phyloP scores from a whole-genome alignment of 2,113 vertebrate species.

The Tenebrosternarchus preto region DNA sequence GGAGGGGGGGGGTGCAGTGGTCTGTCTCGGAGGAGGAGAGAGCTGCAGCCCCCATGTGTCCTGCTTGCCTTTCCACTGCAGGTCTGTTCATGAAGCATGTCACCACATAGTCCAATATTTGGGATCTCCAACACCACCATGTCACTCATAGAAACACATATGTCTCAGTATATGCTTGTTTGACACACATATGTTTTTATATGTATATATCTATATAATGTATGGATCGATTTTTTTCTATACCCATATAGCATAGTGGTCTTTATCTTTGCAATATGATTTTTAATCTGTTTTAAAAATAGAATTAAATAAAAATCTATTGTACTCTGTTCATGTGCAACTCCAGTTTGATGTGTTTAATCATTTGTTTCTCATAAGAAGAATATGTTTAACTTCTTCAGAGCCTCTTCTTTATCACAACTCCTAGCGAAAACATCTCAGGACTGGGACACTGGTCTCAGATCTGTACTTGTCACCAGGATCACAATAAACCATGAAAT shows the following conservation, averaged over 20 bases:
- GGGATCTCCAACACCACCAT: background rate
- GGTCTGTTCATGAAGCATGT: background rate
- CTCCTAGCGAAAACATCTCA: background rate
- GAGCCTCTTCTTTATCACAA: background rate
- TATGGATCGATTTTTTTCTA: background rate
- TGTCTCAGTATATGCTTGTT: too few species aligned
- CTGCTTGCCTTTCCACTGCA: too few species aligned
- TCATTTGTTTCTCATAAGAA: too few species aligned
- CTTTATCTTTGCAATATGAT: background rate
- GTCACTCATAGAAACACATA: background rate
- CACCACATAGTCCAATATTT: background rate
- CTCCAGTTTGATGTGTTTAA: too few species aligned
- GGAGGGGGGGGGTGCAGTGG: background rate
- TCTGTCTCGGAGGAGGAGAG: background rate
- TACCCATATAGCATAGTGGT: background rate
- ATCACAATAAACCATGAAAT: background rate
- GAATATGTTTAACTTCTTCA: background rate
- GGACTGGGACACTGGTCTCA: background rate
- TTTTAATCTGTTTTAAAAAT: background rate
- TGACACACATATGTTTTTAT: constrained; percentile 6
- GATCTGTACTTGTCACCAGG: background rate
- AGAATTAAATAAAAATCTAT: constrained; percentile 25
- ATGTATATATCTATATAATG: background rate
- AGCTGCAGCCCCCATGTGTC: too few species aligned
- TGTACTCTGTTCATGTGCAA: background rate